These are phyloP conservation scores for Euzetes globulus DNA, from an alignment of 2,888 invertebrate genomes.

Conservation along the genomic window DNA sequence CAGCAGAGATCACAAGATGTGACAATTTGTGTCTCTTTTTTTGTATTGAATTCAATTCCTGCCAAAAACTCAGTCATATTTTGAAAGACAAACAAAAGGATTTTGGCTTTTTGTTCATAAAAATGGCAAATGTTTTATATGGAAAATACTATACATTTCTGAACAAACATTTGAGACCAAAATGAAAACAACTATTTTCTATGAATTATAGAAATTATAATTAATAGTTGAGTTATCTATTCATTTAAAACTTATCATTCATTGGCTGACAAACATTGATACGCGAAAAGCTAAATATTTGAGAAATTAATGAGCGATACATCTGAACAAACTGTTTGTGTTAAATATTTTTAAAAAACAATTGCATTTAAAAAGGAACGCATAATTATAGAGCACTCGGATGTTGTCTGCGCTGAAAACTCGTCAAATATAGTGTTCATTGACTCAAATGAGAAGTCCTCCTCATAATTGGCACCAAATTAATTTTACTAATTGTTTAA, in stretches of 20 bases:
- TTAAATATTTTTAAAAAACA: not conserved
- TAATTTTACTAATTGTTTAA: constrained; percentile 1
- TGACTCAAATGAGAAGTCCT: not conserved
- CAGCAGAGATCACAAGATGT: not conserved
- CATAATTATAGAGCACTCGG: constrained; percentile 1
- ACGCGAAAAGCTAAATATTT: not conserved
- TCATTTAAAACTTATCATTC: too few relatives aligned
- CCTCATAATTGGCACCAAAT: not conserved
- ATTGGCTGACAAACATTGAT: too few relatives aligned
- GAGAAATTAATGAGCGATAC: not conserved
- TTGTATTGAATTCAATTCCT: not conserved
- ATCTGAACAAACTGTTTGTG: not conserved
- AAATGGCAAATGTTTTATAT: not conserved
- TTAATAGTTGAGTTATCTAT: too few relatives aligned
- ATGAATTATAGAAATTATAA: too few relatives aligned
- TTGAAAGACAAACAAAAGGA: not conserved
- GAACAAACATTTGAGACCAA: too few relatives aligned
- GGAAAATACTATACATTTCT: too few relatives aligned
- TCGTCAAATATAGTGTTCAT: not conserved
- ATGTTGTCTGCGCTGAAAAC: not conserved
- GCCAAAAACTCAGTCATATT: not conserved
- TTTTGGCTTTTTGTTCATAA: not conserved
- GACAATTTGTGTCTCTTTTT: not conserved
- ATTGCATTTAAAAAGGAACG: not conserved
- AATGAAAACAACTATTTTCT: too few relatives aligned